Evolutionary conservation across 1,140 invertebrate species (phyloP).

Genomic region (Dendrolimus punctatus): DNA sequence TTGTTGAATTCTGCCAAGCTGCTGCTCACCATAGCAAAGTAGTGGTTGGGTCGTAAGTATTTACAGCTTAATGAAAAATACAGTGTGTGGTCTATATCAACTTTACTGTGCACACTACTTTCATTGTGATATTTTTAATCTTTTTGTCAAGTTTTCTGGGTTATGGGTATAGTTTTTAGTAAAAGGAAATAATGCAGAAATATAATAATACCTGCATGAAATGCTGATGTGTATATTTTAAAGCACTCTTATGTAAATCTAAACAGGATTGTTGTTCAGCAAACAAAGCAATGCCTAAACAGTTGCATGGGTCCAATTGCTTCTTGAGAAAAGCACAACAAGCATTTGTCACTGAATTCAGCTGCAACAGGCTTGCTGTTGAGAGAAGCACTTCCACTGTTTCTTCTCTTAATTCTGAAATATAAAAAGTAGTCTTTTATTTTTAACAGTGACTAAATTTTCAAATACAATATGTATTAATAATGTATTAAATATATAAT

Average conservation of each 20-base stretch:
- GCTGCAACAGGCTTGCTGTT: conserved; percentile 89
- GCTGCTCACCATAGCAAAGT: no score
- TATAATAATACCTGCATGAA: conserved; percentile 78
- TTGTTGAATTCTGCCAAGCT: no score
- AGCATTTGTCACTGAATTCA: conserved; percentile 89
- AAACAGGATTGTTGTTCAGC: conserved; percentile 91
- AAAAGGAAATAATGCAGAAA: conserved; percentile 4
- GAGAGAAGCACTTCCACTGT: conserved; percentile 90
- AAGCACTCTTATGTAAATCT: conserved; percentile 84
- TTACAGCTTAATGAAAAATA: no score
- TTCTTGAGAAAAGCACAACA: conserved; percentile 93
- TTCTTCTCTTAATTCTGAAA: conserved; percentile 83
- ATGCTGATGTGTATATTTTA: conserved; percentile 84
- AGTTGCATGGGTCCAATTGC: conserved; percentile 95
- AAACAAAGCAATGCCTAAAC: conserved; percentile 92
- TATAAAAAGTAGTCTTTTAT: conserved; percentile 3
- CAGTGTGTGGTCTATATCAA: no score
- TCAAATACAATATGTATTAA: no score
- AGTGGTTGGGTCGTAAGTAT: no score
- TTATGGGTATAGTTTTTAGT: no score
- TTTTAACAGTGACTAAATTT: no score
- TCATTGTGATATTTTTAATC: no score
- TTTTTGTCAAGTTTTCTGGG: no score
- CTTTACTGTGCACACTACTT: no score
- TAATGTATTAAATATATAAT: no score